Evolutionary conservation across 2,113 vertebrate species (phyloP).

Genomic region (Abramis brama): DNA sequence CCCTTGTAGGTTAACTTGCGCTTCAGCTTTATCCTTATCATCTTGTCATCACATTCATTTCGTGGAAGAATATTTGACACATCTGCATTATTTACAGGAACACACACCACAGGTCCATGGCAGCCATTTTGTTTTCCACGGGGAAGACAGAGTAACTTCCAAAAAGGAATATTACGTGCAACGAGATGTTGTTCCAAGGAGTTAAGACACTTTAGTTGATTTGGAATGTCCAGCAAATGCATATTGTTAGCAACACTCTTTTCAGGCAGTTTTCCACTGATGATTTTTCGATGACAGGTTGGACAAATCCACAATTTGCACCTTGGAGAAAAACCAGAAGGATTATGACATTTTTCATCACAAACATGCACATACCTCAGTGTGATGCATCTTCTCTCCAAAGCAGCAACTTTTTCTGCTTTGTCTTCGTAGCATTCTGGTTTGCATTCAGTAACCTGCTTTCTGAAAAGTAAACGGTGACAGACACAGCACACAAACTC

Average conservation of each 20-base stretch:
- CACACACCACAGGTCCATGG: conserved; percentile 26
- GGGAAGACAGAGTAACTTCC: conserved; percentile 26
- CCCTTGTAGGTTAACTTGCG: conserved; percentile 35
- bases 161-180: conserved; percentile 33
- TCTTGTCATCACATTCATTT: conserved; percentile 26
- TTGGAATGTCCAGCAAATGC: background rate
- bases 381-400: conserved; percentile 34
- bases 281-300: conserved; percentile 40
- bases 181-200: conserved; percentile 47
- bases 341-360: background rate
- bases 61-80: conserved; percentile 29
- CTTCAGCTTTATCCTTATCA: conserved; percentile 35
- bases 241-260: background rate
- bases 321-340: background rate
- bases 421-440: background rate
- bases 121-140: conserved; percentile 25
- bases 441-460: conserved; percentile 34
- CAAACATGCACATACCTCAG: background rate
- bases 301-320: conserved; percentile 39
- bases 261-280: background rate
- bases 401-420: background rate
- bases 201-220: background rate
- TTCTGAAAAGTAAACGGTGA: conserved; percentile 38
- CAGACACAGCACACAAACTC: conserved; percentile 25
- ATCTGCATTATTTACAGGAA: background rate